A percentile compares a stretch with the other conserved stretches of the same genome.
Conservation (phyloP, 2,113 vertebrate genomes). For the Blennius ocellaris region DNA sequence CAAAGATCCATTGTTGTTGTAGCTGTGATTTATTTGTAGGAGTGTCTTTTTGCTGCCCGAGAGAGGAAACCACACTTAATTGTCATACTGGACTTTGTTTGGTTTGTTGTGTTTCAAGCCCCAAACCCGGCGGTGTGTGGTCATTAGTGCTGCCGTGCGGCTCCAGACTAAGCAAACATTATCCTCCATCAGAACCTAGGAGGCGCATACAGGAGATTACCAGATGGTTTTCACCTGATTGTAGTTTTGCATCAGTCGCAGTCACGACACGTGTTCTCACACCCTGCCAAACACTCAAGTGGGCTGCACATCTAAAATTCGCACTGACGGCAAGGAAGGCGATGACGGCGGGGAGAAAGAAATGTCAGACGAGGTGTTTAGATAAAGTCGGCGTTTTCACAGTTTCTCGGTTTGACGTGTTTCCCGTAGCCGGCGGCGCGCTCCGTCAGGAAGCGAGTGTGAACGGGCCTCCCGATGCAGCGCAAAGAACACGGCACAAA, state of each 20-base stretch:
- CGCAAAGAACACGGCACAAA: slow-evolving; percentile 19
- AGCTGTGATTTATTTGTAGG: no score
- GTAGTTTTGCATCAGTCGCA: background rate
- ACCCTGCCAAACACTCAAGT: slow-evolving; percentile 2
- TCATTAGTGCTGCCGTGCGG: background rate
- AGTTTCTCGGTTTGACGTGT: slow-evolving; percentile 32
- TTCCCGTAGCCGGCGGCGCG: slow-evolving; percentile 26
- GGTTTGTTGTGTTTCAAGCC: background rate
- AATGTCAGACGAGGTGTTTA: slow-evolving; percentile 9
- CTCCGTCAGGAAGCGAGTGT: slow-evolving; percentile 39
- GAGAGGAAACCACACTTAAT: no score
- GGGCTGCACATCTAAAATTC: background rate
- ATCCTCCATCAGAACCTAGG: background rate
- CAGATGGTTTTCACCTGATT: background rate
- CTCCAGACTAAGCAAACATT: background rate
- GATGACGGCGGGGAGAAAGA: slow-evolving; percentile 6
- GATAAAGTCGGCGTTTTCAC: slow-evolving; percentile 17
- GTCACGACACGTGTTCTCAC: slow-evolving; percentile 2
- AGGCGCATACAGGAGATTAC: background rate
- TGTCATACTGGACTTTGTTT: background rate
- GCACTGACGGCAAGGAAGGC: background rate
- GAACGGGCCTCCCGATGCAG: slow-evolving; percentile 41
- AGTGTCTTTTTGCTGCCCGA: no score
- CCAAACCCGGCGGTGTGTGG: background rate
- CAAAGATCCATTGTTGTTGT: no score